Base-by-base conservation (phyloP, 2,113 vertebrate species). In the Varanus salvator region DNA sequence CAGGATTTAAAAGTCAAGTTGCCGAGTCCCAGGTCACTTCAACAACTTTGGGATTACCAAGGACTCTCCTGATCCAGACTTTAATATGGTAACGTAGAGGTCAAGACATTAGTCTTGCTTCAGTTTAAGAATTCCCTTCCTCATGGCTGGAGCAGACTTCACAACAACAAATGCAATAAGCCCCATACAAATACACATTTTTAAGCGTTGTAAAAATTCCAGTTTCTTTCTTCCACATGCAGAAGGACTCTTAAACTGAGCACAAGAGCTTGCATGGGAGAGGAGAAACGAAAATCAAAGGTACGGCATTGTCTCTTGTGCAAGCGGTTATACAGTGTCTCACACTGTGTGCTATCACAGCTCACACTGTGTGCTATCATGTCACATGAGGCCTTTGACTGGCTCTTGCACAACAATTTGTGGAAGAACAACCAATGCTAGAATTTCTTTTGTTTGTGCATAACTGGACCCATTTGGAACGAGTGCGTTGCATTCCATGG, bases 1-100 rank as follows among this genome's bases (percentile, higher is more conserved):
- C 34, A 93, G 88, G 90, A 92, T 92, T 93, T 95, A 89, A 96
- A 87, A 90, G 85, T 84, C 72, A 57, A 71, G 72, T 85, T 80
- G 82, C 87, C 69, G 64, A 76, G 71, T 87, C 84, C 76, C 6
- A 80, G 91, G 92, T 92, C 80, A 84, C 34, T 38, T 71, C 44
- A 82, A 93, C 77, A 82, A 89, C 44, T 89, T 54, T 69, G 19
- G 76, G 50, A 11, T 92, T 93, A 76, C 90, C 52, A 66, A 83
- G 87, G 84, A 84, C 75, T 52, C 31, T 52, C 50, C 44, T 69
- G 89, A 90, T 14, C 80, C 29, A 8, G 29, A 85, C 19, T 89
- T 91, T 50, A 54, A 80, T 92, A 87, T 60, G 90, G 44, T 34
- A 85, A 68, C 52, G 76, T 7, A 57, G 44, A 72, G 27, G 27